Evolutionary conservation across 2,113 vertebrate genomes (phyloP).

Genomic region (Vicugna pacos): DNA sequence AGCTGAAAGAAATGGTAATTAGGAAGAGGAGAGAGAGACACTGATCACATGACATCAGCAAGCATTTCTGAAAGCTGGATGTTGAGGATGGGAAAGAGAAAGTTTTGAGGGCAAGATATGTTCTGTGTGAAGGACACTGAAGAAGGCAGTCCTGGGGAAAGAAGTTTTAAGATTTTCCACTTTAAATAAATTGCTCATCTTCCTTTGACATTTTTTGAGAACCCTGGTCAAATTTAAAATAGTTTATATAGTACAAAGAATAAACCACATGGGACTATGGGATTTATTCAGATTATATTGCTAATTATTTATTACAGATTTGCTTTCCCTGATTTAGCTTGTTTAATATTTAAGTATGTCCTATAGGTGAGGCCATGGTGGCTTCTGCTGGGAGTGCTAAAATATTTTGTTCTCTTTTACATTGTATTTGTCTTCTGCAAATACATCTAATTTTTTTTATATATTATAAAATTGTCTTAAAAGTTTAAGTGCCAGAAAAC

Average conservation of each 20-base stretch:
- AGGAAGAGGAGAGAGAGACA: neutral
- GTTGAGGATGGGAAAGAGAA: neutral
- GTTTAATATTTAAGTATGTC: neutral
- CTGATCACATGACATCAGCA: neutral
- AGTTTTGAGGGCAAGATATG: neutral
- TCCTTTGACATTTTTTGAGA: conserved; percentile 55
- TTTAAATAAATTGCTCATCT: conserved; percentile 14
- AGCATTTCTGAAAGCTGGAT: neutral
- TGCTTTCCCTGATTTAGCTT: neutral
- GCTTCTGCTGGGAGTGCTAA: neutral
- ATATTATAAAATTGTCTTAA: conserved; percentile 24
- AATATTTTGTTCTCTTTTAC: neutral
- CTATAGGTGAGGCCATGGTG: neutral
- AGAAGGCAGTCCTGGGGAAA: neutral
- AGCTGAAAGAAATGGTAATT: conserved; percentile 26
- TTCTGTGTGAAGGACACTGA: neutral
- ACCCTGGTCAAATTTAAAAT: neutral
- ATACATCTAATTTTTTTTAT: conserved; percentile 18
- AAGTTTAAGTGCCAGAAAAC: conserved; percentile 37
- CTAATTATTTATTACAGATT: conserved; percentile 49
- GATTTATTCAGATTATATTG: neutral
- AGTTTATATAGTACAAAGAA: conserved; percentile 1
- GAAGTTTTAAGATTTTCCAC: conserved; percentile 6
- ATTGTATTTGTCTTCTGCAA: conserved; percentile 31
- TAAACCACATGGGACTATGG: neutral